Percentiles rank a stretch among this genome's conserved stretches.
phyloP scores from a whole-genome alignment of 1,140 invertebrate species.

The Drosophila paulistorum region DNA sequence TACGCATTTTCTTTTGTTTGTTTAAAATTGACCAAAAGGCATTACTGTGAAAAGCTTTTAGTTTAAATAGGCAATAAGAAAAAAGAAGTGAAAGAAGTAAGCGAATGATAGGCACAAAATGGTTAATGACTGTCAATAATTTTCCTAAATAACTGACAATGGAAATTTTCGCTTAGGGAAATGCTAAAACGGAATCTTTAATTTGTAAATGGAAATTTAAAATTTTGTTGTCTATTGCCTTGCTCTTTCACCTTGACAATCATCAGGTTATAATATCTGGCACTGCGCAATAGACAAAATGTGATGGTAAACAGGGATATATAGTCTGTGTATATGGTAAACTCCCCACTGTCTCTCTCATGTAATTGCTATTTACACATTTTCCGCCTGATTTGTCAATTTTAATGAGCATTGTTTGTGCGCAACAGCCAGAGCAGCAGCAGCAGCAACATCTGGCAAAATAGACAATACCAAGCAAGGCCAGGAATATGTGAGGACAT shows the following conservation, averaged over 20 bases:
- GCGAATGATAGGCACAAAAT: conserved; percentile 17
- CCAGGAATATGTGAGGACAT: conserved; percentile 29
- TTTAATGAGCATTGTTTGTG: conserved; percentile 76
- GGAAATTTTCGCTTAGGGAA: not conserved
- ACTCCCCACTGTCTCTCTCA: conserved; percentile 15
- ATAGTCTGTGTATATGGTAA: not conserved
- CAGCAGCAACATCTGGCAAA: conserved; percentile 45
- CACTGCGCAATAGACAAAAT: conserved; percentile 19
- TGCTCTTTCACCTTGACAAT: conserved; percentile 11
- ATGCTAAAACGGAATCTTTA: not conserved
- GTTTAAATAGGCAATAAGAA: conserved; percentile 41
- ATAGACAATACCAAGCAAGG: conserved; percentile 53
- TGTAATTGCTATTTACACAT: conserved; percentile 77
- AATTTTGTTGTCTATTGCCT: no score
- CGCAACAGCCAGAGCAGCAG: conserved; percentile 43
- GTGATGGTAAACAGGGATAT: not conserved
- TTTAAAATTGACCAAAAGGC: conserved; percentile 19
- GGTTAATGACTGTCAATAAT: conserved; percentile 50
- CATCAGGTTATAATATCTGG: not conserved
- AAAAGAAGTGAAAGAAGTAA: not conserved
- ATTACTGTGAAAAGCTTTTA: conserved; percentile 64
- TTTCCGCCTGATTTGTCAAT: conserved; percentile 77
- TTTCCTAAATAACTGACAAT: conserved; percentile 10
- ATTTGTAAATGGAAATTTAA: not conserved
- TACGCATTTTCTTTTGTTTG: conserved; percentile 22